Conservation (phyloP, 1,140 invertebrate species). For the Gonioctena quinquepunctata region DNA sequence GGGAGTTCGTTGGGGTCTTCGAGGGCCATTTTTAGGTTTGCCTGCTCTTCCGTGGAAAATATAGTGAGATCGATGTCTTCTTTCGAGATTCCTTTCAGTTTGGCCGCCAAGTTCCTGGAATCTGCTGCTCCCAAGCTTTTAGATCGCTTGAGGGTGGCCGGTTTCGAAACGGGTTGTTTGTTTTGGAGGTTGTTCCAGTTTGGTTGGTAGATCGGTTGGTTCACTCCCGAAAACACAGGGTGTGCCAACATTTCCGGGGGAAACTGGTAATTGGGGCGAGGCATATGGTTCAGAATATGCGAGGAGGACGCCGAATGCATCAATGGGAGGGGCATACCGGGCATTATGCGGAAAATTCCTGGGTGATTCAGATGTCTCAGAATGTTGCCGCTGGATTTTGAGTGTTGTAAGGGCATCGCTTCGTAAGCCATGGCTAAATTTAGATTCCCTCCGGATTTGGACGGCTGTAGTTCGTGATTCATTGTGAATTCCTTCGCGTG, state of each 20-base stretch:
- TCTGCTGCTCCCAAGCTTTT: slow-evolving; percentile 79
- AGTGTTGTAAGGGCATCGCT: slow-evolving; percentile 59
- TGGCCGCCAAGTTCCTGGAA: slow-evolving; percentile 55
- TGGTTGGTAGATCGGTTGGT: slow-evolving; percentile 40
- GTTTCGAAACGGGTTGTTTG: slow-evolving; percentile 18
- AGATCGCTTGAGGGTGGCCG: slow-evolving; percentile 70
- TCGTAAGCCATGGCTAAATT: slow-evolving; percentile 60
- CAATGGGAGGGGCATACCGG: slow-evolving; percentile 47
- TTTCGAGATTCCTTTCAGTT: slow-evolving; percentile 62
- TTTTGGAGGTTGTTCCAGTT: slow-evolving; percentile 32
- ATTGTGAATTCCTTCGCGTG: slow-evolving; percentile 86
- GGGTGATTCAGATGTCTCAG: slow-evolving; percentile 56
- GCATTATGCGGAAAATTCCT: slow-evolving; percentile 49
- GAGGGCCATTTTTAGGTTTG: slow-evolving; percentile 71
- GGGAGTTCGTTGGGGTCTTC: slow-evolving; percentile 81
- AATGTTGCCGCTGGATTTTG: slow-evolving; percentile 67
- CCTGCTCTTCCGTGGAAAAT: slow-evolving; percentile 73
- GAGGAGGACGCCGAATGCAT: slow-evolving; percentile 56
- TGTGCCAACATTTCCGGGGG: slow-evolving; percentile 41
- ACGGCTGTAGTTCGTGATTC: slow-evolving; percentile 65
- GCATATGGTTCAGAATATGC: slow-evolving; percentile 48
- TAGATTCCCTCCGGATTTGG: slow-evolving; percentile 65
- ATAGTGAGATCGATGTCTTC: slow-evolving; percentile 74
- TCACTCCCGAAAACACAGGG: slow-evolving; percentile 38
- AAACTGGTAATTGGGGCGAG: slow-evolving; percentile 55